Evolutionary conservation across 2,113 vertebrate genomes (phyloP).

Genomic region (Melanerpes aurifrons): DNA sequence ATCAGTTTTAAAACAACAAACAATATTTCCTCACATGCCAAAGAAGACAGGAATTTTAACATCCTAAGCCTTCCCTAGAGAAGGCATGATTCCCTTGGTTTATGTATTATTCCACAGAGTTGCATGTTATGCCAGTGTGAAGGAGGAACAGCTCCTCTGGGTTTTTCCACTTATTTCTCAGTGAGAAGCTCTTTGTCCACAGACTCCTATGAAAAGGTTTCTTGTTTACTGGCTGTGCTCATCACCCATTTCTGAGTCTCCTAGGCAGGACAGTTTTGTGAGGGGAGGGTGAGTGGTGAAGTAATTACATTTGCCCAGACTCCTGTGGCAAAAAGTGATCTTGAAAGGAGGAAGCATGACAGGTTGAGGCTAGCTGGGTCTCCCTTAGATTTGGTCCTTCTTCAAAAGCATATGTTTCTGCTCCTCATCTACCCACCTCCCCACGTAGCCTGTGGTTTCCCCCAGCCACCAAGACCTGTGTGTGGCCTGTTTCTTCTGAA

Average conservation of each 20-base stretch:
- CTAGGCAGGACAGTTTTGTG: not conserved
- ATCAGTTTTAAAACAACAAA: not conserved
- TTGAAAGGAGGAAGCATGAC: not conserved
- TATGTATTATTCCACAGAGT: not conserved
- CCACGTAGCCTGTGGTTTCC: not conserved
- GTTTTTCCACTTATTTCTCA: slow-evolving; percentile 45
- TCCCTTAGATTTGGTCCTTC: not conserved
- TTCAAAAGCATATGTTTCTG: not conserved
- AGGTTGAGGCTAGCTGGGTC: not conserved
- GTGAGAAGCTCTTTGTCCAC: not conserved
- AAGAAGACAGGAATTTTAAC: slow-evolving; percentile 12
- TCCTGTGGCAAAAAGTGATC: not conserved
- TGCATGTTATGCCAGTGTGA: not conserved
- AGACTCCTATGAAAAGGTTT: not conserved
- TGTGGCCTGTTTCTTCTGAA: not conserved
- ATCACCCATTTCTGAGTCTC: not conserved
- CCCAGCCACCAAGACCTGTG: not conserved
- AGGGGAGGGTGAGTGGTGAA: fast-evolving
- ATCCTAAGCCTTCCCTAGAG: slow-evolving; percentile 37
- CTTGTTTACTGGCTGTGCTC: not conserved
- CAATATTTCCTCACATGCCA: not conserved
- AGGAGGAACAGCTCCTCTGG: fast-evolving
- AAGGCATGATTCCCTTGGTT: slow-evolving; percentile 21
- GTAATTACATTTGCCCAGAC: not conserved
- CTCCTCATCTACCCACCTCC: not conserved